Evolutionary conservation across 2,113 vertebrate genomes (phyloP).

Genomic region (Centropus unirufus): DNA sequence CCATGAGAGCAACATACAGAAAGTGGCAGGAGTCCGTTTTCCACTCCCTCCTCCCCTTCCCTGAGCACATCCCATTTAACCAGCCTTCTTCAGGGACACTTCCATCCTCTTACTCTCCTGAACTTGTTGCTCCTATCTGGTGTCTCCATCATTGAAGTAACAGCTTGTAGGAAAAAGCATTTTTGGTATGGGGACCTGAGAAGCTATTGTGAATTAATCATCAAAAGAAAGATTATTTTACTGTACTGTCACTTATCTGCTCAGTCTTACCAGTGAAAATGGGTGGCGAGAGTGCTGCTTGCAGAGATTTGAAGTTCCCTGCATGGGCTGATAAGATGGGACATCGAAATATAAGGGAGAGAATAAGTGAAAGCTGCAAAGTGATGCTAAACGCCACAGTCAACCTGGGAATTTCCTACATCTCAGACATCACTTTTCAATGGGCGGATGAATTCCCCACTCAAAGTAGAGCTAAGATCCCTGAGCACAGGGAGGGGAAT

Average conservation of each 20-base stretch:
- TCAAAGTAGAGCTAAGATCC: not conserved
- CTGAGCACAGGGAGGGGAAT: not conserved
- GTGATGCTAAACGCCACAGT: not conserved
- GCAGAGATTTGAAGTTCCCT: not conserved
- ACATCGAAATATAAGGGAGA: not conserved
- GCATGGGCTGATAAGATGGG: not conserved
- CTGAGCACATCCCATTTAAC: not conserved
- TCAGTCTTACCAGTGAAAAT: not conserved
- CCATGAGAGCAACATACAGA: not conserved
- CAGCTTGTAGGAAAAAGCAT: not conserved
- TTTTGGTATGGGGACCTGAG: not conserved
- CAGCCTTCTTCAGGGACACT: not conserved
- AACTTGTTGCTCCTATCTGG: not conserved
- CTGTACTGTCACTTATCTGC: accelerated
- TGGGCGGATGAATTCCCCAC: not conserved
- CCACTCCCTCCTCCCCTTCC: not conserved
- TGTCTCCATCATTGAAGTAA: not conserved
- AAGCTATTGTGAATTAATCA: not conserved
- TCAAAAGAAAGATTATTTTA: not conserved
- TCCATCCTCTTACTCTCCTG: not conserved
- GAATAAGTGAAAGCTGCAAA: not conserved
- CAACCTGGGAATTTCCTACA: not conserved
- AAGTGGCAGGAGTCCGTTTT: not conserved
- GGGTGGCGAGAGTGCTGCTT: not conserved
- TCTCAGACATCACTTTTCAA: not conserved